phyloP scores from a whole-genome alignment of 2,113 vertebrate species.

The Lepus timidus region DNA sequence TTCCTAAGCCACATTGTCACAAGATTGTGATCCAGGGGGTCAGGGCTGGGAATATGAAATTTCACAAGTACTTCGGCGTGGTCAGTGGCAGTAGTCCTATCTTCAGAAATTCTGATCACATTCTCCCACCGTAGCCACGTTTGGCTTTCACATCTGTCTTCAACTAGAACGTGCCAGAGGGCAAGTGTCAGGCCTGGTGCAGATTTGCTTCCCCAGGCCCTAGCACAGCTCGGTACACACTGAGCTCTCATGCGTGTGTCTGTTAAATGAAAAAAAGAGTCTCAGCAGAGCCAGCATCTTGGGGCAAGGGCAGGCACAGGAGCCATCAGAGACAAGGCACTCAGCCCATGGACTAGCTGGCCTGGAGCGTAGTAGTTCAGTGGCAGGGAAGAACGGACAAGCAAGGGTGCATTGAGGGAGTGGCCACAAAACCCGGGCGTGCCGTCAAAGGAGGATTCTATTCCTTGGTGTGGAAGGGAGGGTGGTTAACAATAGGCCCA shows the following conservation, averaged over 20 bases:
- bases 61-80: background rate
- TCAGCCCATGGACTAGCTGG: background rate
- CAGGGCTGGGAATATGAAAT: background rate
- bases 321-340: background rate
- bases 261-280: background rate
- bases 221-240: background rate
- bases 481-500: background rate
- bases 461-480: background rate
- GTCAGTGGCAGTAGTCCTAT: background rate
- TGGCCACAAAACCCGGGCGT: background rate
- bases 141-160: background rate
- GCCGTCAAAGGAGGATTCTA: background rate
- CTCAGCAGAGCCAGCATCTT: background rate
- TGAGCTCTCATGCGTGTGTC: background rate
- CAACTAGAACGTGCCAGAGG: background rate
- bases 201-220: background rate
- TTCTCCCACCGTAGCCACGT: accelerated
- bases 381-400: background rate
- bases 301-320: background rate
- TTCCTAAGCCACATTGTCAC: background rate
- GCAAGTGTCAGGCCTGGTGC: background rate
- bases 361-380: background rate
- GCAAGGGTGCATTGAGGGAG: too few relatives aligned
- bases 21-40: background rate
- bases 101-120: background rate